phyloP scores from a whole-genome alignment of 2,797 vertebrate species.

The Ficedula albicollis region DNA sequence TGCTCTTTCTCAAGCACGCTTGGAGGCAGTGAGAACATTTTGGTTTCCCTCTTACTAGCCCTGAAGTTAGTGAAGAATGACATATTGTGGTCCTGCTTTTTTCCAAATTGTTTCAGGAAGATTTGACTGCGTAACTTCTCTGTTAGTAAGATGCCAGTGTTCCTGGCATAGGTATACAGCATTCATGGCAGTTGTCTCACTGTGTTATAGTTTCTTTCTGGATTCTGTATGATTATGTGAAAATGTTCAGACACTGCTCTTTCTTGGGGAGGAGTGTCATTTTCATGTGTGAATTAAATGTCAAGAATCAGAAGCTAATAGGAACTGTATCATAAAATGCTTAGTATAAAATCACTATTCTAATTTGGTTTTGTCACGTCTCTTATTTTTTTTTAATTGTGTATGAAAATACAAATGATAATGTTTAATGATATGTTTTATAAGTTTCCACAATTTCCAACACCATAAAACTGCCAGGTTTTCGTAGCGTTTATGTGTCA shows the following conservation, averaged over 20 bases:
- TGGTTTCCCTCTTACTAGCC: neutral
- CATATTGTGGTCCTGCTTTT: neutral
- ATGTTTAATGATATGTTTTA: neutral
- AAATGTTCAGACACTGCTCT: neutral
- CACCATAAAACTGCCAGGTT: neutral
- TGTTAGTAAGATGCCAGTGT: neutral
- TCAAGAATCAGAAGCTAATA: neutral
- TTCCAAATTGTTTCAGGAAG: neutral
- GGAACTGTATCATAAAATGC: neutral
- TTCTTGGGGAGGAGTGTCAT: neutral
- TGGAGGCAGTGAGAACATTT: neutral
- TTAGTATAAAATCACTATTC: neutral
- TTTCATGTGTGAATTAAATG: neutral
- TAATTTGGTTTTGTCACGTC: neutral
- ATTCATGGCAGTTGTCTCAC: neutral
- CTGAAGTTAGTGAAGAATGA: neutral
- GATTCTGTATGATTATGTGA: neutral
- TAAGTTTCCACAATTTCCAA: neutral
- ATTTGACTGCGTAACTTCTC: neutral
- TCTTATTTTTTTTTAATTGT: accelerated
- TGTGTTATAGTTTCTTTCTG: neutral
- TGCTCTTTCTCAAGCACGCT: neutral
- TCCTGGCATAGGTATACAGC: neutral
- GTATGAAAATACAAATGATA: neutral
- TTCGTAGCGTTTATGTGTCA: neutral